Evolutionary conservation across 2,113 vertebrate genomes (phyloP).

Genomic region (Sinocyclocheilus maitianheensis): DNA sequence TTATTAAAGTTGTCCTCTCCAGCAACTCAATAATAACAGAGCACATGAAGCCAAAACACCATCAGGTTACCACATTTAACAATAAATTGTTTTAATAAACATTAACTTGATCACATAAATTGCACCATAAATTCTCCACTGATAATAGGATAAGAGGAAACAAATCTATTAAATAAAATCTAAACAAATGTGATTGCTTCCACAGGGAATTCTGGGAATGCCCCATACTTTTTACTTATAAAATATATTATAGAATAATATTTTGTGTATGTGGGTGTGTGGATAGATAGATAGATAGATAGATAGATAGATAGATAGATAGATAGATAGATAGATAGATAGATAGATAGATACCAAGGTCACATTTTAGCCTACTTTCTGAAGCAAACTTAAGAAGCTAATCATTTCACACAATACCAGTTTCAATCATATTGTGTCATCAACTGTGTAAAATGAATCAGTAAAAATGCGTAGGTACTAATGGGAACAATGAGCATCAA

Average conservation of each 20-base stretch:
- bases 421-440: not conserved
- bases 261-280: too few species aligned
- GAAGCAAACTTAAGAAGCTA: not conserved
- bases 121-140: not conserved
- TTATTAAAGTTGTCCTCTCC: not conserved
- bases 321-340: not conserved
- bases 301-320: not conserved
- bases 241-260: too few species aligned
- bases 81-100: not conserved
- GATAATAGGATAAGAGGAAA: not conserved
- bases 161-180: not conserved
- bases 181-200: not conserved
- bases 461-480: constrained; percentile 9
- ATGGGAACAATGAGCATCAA: not conserved
- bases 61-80: not conserved
- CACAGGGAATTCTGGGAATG: not conserved
- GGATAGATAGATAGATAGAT: not conserved
- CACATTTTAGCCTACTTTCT: not conserved
- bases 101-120: not conserved
- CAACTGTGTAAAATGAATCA: not conserved
- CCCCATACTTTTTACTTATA: too few species aligned
- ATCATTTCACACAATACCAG: not conserved
- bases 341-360: not conserved
- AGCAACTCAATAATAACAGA: not conserved
- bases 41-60: not conserved